A percentile compares a stretch with the other conserved stretches of the same genome.
These are phyloP conservation scores for Drosophila ohnishii DNA, from an alignment of 1,140 invertebrate genomes.

Conservation along the genomic window DNA sequence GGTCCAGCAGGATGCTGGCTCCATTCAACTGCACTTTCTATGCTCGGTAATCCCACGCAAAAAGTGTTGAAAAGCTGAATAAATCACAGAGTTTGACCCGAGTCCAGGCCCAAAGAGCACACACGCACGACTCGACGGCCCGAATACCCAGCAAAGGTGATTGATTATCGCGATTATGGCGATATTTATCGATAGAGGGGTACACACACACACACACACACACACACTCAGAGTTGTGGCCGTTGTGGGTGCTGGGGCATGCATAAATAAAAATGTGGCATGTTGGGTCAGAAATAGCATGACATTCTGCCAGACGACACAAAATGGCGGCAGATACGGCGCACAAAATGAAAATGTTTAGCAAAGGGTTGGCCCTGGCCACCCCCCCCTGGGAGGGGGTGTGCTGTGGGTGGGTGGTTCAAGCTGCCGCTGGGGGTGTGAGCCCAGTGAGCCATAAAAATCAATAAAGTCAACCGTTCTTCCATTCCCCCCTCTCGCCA, in stretches of 20 bases:
- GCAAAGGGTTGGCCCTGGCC: slow-evolving; percentile 53
- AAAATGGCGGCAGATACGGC: slow-evolving; percentile 70
- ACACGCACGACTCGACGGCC: slow-evolving; percentile 2
- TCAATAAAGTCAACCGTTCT: slow-evolving; percentile 64
- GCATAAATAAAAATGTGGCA: slow-evolving; percentile 80
- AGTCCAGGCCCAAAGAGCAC: not conserved
- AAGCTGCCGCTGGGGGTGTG: not conserved
- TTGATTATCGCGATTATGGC: slow-evolving; percentile 38
- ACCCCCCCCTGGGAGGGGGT: not conserved
- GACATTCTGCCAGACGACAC: slow-evolving; percentile 62
- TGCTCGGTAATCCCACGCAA: slow-evolving; percentile 24
- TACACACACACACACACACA: too few relatives aligned
- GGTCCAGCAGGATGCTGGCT: not conserved
- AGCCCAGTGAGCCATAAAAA: slow-evolving; percentile 74
- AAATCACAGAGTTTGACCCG: slow-evolving; percentile 52
- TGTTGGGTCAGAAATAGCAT: slow-evolving; percentile 80
- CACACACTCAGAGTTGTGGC: slow-evolving; percentile 2
- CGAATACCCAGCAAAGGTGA: slow-evolving; percentile 20
- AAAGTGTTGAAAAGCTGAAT: slow-evolving; percentile 72
- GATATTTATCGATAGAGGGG: slow-evolving; percentile 29
- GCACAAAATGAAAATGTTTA: slow-evolving; percentile 73
- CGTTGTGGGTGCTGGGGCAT: slow-evolving; percentile 43
- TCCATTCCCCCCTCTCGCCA: not conserved
- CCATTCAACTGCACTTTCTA: slow-evolving; percentile 28
- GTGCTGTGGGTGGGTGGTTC: too few relatives aligned